phyloP scores from a whole-genome alignment of 2,113 vertebrate species.

The Urocitellus parryii region DNA sequence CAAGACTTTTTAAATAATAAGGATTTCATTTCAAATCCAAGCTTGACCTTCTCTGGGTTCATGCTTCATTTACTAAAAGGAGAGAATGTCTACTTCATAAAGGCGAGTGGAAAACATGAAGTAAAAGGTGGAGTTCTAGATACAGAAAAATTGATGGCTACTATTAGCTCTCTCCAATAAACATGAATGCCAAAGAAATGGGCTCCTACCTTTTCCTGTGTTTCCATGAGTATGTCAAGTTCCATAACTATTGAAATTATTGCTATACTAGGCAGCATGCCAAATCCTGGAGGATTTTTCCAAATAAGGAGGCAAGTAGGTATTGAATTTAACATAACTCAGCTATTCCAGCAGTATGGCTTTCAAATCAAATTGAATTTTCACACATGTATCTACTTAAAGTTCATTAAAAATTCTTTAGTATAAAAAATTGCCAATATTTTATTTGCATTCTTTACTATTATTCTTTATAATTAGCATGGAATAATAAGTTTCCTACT shows the following conservation, averaged over 20 bases:
- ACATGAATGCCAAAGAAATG: not conserved
- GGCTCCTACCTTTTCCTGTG: not conserved
- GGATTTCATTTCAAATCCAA: not conserved
- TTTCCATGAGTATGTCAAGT: not conserved
- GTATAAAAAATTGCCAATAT: not conserved
- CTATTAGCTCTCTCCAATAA: not conserved
- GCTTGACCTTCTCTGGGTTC: not conserved
- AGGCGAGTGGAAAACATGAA: not conserved
- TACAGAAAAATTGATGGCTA: not conserved
- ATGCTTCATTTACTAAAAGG: not conserved
- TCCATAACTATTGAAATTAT: constrained; percentile 10
- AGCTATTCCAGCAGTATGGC: not conserved
- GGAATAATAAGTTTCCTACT: not conserved
- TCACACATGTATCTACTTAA: not conserved
- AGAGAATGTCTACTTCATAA: not conserved
- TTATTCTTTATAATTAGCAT: not conserved
- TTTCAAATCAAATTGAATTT: constrained; percentile 43
- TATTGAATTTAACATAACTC: constrained; percentile 13
- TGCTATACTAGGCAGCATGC: not conserved
- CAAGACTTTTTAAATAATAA: constrained; percentile 16
- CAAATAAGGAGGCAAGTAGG: not conserved
- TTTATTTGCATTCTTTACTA: not conserved
- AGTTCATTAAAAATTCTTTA: constrained; percentile 24
- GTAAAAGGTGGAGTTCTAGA: not conserved
- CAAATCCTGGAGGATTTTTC: not conserved